phyloP scores from a whole-genome alignment of 2,888 invertebrate species.

The Scaptomyza cyrtandrae region DNA sequence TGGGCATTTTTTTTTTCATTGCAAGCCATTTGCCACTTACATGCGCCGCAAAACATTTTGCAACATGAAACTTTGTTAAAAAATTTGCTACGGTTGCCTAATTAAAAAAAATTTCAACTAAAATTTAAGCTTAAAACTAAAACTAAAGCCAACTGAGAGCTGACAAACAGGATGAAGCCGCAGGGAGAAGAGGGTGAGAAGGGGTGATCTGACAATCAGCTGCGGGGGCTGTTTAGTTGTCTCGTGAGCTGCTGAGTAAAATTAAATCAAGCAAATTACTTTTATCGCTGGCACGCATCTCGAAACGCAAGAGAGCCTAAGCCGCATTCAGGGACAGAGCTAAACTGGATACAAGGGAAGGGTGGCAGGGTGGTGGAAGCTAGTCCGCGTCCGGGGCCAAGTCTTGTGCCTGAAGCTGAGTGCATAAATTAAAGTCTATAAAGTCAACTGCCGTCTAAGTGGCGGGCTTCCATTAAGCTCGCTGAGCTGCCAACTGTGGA shows the following conservation, averaged over 20 bases:
- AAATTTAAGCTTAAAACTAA: slow-evolving; percentile 26
- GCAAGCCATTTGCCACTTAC: slow-evolving; percentile 73
- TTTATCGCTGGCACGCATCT: slow-evolving; percentile 79
- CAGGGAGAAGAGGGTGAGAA: neutral
- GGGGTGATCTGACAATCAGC: slow-evolving; percentile 8
- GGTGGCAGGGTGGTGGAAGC: neutral
- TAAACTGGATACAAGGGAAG: slow-evolving; percentile 18
- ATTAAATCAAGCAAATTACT: slow-evolving; percentile 80
- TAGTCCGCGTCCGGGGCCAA: slow-evolving; percentile 48
- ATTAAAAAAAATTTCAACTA: slow-evolving; percentile 67
- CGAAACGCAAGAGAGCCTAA: slow-evolving; percentile 75
- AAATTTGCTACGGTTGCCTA: slow-evolving; percentile 73
- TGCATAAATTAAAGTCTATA: slow-evolving; percentile 78
- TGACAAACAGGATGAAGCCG: slow-evolving; percentile 72
- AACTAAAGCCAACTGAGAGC: slow-evolving; percentile 40
- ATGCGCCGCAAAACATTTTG: slow-evolving; percentile 69
- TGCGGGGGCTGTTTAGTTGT: slow-evolving; percentile 67
- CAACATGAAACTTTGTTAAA: slow-evolving; percentile 69
- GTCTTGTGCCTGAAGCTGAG: slow-evolving; percentile 64
- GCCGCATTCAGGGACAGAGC: slow-evolving; percentile 63
- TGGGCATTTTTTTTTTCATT: slow-evolving; percentile 21
- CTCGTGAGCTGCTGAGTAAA: slow-evolving; percentile 78
- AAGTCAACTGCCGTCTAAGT: slow-evolving; percentile 77
- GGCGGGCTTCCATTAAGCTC: slow-evolving; percentile 78
- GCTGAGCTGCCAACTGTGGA: slow-evolving; percentile 79